phyloP scores from a whole-genome alignment of 2,113 vertebrate species.

The Brevimyrus niger region DNA sequence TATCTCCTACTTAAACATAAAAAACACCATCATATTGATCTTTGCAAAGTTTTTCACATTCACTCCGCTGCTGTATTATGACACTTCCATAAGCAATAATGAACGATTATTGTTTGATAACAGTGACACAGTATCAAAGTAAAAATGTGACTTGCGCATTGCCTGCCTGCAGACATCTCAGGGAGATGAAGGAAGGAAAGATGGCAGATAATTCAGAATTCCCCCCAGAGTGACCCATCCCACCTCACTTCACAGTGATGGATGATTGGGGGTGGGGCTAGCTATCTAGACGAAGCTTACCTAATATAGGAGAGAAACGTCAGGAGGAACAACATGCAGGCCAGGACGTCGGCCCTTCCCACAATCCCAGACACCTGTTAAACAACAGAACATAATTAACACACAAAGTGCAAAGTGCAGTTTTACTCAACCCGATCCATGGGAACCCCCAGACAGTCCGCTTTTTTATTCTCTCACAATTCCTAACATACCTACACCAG shows the following conservation, averaged over 20 bases:
- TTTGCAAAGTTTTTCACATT: not conserved
- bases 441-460: not conserved
- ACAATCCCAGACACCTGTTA: conserved; percentile 91
- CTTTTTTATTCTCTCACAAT: not conserved
- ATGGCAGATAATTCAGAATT: not conserved
- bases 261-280: not conserved
- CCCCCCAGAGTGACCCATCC: not conserved
- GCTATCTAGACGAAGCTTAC: conserved; percentile 49
- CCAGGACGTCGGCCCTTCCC: conserved; percentile 87
- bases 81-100: not conserved
- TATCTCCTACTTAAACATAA: not conserved
- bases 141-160: not conserved
- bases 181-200: not conserved
- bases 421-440: not conserved
- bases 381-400: not conserved
- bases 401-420: not conserved
- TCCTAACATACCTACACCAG: not conserved
- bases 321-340: conserved; percentile 86
- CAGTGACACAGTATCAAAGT: not conserved
- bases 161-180: not conserved
- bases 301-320: conserved; percentile 92
- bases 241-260: not conserved
- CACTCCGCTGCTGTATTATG: not conserved
- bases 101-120: not conserved
- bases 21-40: not conserved